Percentiles rank a stretch among this genome's conserved stretches.
phyloP scores from a whole-genome alignment of 2,888 invertebrate genomes.

The Lapara coniferarum region DNA sequence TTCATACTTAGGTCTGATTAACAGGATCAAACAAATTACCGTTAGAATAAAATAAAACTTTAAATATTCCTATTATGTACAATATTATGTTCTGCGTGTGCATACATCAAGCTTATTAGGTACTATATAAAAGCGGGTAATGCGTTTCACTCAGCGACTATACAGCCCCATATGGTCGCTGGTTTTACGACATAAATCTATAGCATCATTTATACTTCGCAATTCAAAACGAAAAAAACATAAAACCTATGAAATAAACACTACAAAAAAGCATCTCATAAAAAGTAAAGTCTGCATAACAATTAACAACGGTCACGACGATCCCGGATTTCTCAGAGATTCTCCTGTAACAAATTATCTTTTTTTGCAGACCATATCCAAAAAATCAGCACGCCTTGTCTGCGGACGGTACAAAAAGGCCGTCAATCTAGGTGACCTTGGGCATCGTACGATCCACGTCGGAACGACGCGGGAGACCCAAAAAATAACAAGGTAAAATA shows the following conservation, averaged over 20 bases:
- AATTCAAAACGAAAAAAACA: not conserved
- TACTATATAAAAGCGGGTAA: too few relatives aligned
- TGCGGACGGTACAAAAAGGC: conserved; percentile 17
- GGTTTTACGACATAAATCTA: too few relatives aligned
- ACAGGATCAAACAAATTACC: too few relatives aligned
- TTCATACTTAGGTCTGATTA: too few relatives aligned
- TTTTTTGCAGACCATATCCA: not conserved
- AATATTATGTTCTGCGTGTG: too few relatives aligned
- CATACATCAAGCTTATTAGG: too few relatives aligned
- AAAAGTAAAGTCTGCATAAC: not conserved
- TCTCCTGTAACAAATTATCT: not conserved
- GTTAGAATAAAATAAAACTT: too few relatives aligned
- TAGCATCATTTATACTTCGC: too few relatives aligned
- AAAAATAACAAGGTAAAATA: conserved; percentile 15
- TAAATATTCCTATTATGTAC: too few relatives aligned
- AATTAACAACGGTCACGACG: too few relatives aligned
- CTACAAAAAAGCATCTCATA: not conserved
- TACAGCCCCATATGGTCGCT: too few relatives aligned
- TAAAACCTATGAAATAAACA: not conserved
- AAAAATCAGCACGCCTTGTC: conserved; percentile 11
- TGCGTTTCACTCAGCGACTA: too few relatives aligned
- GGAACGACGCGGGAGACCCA: conserved; percentile 17
- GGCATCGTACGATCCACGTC: conserved; percentile 13
- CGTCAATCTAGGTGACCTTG: conserved; percentile 11
- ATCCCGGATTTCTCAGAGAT: conserved; percentile 4